Conservation (phyloP, 2,888 invertebrate genomes). For the Chrysomela aeneicollis region DNA sequence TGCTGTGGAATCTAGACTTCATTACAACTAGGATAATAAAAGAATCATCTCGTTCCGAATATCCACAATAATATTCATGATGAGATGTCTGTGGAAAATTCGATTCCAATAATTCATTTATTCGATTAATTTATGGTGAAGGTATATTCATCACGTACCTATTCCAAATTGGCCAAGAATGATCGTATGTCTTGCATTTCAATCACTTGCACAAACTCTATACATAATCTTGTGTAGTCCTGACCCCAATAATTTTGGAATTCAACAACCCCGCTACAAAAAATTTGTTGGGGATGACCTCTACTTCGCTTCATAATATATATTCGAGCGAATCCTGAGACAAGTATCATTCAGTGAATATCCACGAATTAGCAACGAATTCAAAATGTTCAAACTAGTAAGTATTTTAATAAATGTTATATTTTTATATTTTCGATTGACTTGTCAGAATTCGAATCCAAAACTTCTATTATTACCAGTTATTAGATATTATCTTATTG, state of each 20-base stretch:
- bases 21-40: too few relatives aligned
- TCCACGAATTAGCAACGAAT: neutral
- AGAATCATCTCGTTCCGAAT: too few relatives aligned
- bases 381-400: slow-evolving; percentile 13
- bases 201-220: neutral
- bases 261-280: neutral
- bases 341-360: neutral
- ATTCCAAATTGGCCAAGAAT: neutral
- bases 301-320: neutral
- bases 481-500: too few relatives aligned
- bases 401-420: neutral
- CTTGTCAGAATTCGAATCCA: too few relatives aligned
- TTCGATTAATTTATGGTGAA: too few relatives aligned
- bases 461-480: too few relatives aligned
- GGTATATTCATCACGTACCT: neutral
- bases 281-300: neutral
- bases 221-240: neutral
- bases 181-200: neutral
- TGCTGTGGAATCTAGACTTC: too few relatives aligned
- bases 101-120: too few relatives aligned
- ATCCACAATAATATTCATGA: too few relatives aligned
- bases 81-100: too few relatives aligned
- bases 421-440: too few relatives aligned
- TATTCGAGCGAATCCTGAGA: neutral
- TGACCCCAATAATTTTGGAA: neutral